A percentile compares a stretch with the other conserved stretches of the same genome.
These are phyloP conservation scores for Coronaproctus castanopsis DNA, from an alignment of 2,888 invertebrate species.

Conservation along the genomic window DNA sequence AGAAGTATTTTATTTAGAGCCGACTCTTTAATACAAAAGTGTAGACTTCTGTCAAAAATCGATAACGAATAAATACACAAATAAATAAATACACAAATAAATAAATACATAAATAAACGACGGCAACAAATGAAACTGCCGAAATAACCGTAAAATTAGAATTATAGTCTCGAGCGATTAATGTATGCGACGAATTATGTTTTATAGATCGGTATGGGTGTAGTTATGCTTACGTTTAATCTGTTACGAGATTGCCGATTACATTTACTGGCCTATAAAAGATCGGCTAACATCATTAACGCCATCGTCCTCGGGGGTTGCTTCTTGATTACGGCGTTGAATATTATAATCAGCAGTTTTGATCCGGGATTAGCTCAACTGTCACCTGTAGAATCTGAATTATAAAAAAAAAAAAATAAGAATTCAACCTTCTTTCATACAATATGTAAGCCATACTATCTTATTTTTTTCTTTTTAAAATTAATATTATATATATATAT, in stretches of 20 bases:
- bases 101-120: too few species aligned
- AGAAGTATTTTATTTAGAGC: too few species aligned
- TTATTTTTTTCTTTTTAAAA: not conserved
- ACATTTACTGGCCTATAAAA: conserved; percentile 44
- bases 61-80: too few species aligned
- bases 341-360: conserved; percentile 55
- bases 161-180: too few species aligned
- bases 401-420: not conserved
- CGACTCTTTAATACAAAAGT: too few species aligned
- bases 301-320: conserved; percentile 46
- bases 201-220: conserved; percentile 47
- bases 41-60: too few species aligned
- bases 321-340: conserved; percentile 50
- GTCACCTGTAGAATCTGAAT: not conserved
- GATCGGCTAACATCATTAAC: conserved; percentile 47
- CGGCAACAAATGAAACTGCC: too few species aligned
- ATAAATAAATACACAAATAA: too few species aligned
- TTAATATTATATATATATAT: not conserved
- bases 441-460: not conserved
- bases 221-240: conserved; percentile 50
- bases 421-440: not conserved
- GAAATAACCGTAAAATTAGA: too few species aligned
- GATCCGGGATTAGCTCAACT: conserved; percentile 35
- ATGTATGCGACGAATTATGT: too few species aligned
- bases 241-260: conserved; percentile 55